phyloP scores from a whole-genome alignment of 2,888 invertebrate species.

The Hemaris fuciformis region DNA sequence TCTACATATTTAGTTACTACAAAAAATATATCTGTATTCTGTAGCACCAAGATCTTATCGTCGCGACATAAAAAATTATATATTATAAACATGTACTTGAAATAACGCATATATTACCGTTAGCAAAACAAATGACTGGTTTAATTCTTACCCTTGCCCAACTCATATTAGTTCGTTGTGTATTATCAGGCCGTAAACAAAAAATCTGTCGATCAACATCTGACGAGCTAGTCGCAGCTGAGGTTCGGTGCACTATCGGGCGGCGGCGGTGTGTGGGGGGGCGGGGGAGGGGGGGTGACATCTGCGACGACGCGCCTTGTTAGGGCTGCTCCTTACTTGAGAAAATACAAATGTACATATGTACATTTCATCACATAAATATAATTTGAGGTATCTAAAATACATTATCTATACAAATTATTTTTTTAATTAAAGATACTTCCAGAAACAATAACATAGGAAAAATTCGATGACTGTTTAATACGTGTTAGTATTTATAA shows the following conservation, averaged over 20 bases:
- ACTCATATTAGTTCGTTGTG: conserved; percentile 30
- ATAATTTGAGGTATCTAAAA: not conserved
- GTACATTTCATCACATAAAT: not conserved
- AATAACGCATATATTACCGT: too few relatives aligned
- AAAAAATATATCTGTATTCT: too few relatives aligned
- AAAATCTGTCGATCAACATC: conserved; percentile 71
- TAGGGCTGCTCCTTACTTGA: conserved; percentile 12
- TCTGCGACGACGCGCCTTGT: conserved; percentile 47
- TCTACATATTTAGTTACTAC: too few relatives aligned
- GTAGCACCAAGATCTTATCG: too few relatives aligned
- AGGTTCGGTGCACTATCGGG: conserved; percentile 68
- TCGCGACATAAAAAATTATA: too few relatives aligned
- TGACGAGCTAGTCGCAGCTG: conserved; percentile 63
- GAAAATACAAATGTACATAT: too few relatives aligned
- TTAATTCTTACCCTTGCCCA: conserved; percentile 31
- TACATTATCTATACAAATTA: not conserved
- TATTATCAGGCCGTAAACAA: conserved; percentile 50
- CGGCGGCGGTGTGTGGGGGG: conserved; percentile 38
- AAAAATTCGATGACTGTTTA: too few relatives aligned
- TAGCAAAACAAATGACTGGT: too few relatives aligned
- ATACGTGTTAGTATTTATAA: too few relatives aligned
- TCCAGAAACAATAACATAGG: too few relatives aligned
- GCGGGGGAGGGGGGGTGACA: conserved; percentile 45
- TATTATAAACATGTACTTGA: too few relatives aligned
- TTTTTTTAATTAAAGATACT: too few relatives aligned